Conservation (phyloP, 2,888 invertebrate genomes). For the Erebia aethiops region DNA sequence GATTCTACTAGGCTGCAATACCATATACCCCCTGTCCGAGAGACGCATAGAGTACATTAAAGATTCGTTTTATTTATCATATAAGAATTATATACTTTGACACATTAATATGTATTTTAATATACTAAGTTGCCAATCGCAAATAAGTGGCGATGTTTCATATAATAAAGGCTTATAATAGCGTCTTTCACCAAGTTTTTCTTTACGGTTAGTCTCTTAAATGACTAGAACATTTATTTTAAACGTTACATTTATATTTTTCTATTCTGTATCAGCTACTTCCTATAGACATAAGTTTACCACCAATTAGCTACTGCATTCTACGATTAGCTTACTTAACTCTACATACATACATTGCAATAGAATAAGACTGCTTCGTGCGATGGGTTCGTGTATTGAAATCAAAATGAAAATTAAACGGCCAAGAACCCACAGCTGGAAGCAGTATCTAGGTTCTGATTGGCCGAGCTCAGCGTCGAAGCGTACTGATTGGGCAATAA, state of each 20-base stretch:
- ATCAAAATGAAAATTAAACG: constrained; percentile 51
- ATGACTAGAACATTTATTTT: constrained; percentile 74
- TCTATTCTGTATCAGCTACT: constrained; percentile 74
- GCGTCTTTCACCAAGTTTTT: constrained; percentile 82
- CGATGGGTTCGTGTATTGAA: constrained; percentile 60
- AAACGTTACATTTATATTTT: constrained; percentile 70
- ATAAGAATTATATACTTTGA: constrained; percentile 70
- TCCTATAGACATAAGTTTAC: constrained; percentile 82
- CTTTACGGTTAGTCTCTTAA: constrained; percentile 72
- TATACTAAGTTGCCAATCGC: constrained; percentile 81
- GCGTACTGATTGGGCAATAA: constrained; percentile 87
- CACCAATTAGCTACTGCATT: constrained; percentile 75
- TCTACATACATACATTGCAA: constrained; percentile 82
- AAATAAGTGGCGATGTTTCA: constrained; percentile 70
- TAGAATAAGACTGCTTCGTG: constrained; percentile 62
- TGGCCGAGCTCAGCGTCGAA: constrained; percentile 66
- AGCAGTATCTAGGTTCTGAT: constrained; percentile 67
- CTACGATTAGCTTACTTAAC: constrained; percentile 76
- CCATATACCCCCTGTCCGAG: constrained; percentile 75
- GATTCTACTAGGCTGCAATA: constrained; percentile 76
- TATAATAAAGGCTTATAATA: constrained; percentile 76
- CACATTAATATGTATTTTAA: constrained; percentile 70
- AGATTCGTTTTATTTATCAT: constrained; percentile 66
- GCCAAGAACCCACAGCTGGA: constrained; percentile 60
- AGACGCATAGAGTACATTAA: constrained; percentile 68